Percentiles rank a stretch among this genome's conserved stretches.
Evolutionary conservation across 2,113 vertebrate species (phyloP).

Genomic region (Microcebus griseorufus): DNA sequence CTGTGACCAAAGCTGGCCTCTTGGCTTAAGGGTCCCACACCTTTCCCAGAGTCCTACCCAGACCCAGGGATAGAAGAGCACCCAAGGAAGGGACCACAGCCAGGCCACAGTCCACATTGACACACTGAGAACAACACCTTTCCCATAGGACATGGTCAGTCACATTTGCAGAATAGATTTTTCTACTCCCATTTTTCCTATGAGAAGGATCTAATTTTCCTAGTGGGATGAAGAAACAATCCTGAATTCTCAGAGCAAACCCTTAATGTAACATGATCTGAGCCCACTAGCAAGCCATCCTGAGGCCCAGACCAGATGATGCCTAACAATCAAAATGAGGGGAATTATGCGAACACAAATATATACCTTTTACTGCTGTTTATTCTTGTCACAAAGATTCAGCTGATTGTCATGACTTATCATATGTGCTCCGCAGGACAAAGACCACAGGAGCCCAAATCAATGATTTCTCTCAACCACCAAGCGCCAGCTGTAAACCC

Average conservation of each 20-base stretch:
- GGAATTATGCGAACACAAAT: conserved; percentile 68
- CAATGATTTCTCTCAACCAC: conserved; percentile 70
- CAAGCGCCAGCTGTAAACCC: conserved; percentile 72
- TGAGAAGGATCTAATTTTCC: conserved; percentile 55
- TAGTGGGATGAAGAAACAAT: neutral
- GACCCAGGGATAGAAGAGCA: neutral
- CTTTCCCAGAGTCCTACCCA: neutral
- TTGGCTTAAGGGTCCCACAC: neutral
- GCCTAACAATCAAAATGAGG: conserved; percentile 57
- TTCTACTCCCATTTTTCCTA: neutral
- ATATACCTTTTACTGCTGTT: conserved; percentile 62
- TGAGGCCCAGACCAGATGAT: conserved; percentile 60
- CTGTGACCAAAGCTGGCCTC: neutral
- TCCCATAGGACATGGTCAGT: neutral
- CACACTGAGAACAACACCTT: neutral
- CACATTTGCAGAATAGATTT: neutral
- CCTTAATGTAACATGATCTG: conserved; percentile 62
- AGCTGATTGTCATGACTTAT: conserved; percentile 68
- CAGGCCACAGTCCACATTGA: neutral
- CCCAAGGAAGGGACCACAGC: neutral
- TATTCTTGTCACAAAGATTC: conserved; percentile 65
- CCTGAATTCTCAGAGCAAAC: conserved; percentile 53
- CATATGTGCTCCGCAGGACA: conserved; percentile 35
- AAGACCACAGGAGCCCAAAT: conserved; percentile 74
- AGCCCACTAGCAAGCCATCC: neutral